These are phyloP conservation scores for Pristionchus fissidentatus DNA, from an alignment of 2,888 invertebrate genomes.

Conservation along the genomic window DNA sequence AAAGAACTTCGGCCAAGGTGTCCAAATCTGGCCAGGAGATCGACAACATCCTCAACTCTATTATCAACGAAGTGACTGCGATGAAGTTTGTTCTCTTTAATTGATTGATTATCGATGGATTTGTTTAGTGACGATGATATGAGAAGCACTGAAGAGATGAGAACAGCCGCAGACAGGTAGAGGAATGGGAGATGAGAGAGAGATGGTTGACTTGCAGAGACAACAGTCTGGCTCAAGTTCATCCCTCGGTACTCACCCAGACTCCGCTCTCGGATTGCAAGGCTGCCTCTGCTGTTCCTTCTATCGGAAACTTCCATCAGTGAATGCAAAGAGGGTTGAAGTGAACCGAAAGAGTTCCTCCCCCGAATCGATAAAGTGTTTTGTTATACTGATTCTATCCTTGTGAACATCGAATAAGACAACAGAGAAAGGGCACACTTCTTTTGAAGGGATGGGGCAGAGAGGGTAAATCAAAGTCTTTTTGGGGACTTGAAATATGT, in stretches of 20 bases:
- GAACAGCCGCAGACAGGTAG: slow-evolving; percentile 21
- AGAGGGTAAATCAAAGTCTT: too few relatives aligned
- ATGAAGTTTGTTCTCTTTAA: neutral
- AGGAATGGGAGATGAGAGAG: too few relatives aligned
- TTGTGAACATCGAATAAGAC: too few relatives aligned
- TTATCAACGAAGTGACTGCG: slow-evolving; percentile 12
- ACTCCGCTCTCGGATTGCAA: slow-evolving; percentile 31
- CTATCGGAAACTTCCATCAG: slow-evolving; percentile 30
- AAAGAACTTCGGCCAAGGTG: neutral
- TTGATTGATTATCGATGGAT: neutral
- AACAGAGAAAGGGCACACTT: too few relatives aligned
- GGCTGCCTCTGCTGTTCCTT: slow-evolving; percentile 23
- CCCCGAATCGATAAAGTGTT: neutral
- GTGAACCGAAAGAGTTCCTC: slow-evolving; percentile 10
- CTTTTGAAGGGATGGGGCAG: too few relatives aligned
- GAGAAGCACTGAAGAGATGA: neutral
- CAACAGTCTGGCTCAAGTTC: slow-evolving; percentile 8
- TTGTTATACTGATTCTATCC: neutral
- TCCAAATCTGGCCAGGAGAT: slow-evolving; percentile 1
- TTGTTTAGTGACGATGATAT: neutral
- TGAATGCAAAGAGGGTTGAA: neutral
- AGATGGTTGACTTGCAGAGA: neutral
- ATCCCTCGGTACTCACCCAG: slow-evolving; percentile 15
- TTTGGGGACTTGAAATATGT: too few relatives aligned
- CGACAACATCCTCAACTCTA: neutral